Evolutionary conservation across 92 coral and sea anemone genomes (phyloP), one percentile per base, ranked within the genome.

Genomic region (Porites cylindrica): DNA sequence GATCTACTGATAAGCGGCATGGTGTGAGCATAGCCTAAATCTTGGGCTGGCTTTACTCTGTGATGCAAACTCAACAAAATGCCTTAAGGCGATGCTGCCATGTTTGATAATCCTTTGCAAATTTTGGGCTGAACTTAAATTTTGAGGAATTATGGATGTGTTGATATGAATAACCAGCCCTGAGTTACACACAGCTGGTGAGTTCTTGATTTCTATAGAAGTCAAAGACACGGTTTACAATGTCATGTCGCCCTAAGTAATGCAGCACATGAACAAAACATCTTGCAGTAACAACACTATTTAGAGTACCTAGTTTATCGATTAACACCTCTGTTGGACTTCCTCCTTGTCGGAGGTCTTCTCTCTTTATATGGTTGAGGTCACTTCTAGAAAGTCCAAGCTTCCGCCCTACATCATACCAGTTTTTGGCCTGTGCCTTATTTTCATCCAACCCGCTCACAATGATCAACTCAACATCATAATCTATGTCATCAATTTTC

Each of bases 391-490:
- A 9, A 0, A 83, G 18, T 11, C n/a, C 53, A 13, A 62, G 21
- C 72, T 50, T 83, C 24, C 87, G 80, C 0, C 87, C 87, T 3
- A 83, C 87, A 50, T 72, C 26, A 23, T 50, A 83, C 87, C 87
- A 83, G 81, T 21, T 51, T 53, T 73, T 73, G 24, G 56, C 1
- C 17, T 6, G 21, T 0, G 61, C 19, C 43, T 6, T 1, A 0
- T 58, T 82, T 60, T 38, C 78, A 82, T 82, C 85, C 56, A 82
- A 19, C 10, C 8, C 38, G 38, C 38, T 32, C 20, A 53, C 2
- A 19, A 70, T 58, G 38, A 26, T 26, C 0, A 10, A 67, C 24
- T 70, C 85, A 0, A 82, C 78, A 0, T 82, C 60, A 53, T 70
- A 70, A 9, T 77, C 68, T 10, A 53, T 7, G 6, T 24, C 13